Evolutionary conservation across 2,113 vertebrate species (phyloP).

Genomic region (Lethenteron reissneri): DNA sequence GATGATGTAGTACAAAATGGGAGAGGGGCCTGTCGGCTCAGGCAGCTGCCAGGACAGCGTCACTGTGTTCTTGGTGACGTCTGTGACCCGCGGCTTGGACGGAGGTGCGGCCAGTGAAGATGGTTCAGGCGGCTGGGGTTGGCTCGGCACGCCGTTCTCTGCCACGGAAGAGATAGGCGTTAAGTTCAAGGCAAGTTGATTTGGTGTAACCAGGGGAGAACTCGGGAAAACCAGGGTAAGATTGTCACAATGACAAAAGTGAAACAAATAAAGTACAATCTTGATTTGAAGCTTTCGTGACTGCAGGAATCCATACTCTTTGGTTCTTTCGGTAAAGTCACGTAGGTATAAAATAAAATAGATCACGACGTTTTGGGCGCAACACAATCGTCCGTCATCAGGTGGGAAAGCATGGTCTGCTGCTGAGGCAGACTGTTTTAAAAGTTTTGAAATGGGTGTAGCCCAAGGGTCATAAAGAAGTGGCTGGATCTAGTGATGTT

Average conservation of each 20-base stretch:
- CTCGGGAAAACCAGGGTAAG: slow-evolving; percentile 7
- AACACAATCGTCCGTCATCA: no score
- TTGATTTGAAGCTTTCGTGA: no score
- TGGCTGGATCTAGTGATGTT: no score
- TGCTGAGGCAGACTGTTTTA: no score
- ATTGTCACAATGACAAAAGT: not conserved
- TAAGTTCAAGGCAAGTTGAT: slow-evolving; percentile 10
- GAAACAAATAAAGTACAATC: no score
- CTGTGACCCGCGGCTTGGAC: slow-evolving; percentile 88
- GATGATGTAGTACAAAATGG: slow-evolving; percentile 64
- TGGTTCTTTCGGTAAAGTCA: no score
- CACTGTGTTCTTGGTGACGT: slow-evolving; percentile 88
- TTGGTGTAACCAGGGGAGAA: slow-evolving; percentile 9
- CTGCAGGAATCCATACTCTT: no score
- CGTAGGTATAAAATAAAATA: no score
- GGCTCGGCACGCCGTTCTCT: slow-evolving; percentile 45
- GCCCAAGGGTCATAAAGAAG: no score
- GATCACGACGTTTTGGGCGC: no score
- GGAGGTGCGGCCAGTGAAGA: slow-evolving; percentile 73
- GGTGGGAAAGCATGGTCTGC: no score
- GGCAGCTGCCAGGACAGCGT: slow-evolving; percentile 84
- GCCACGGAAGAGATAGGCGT: slow-evolving; percentile 10
- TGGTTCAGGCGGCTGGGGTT: slow-evolving; percentile 52
- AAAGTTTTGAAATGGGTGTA: no score
- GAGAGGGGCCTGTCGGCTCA: slow-evolving; percentile 33